These are phyloP conservation scores for Loris lydekkerianus DNA, from an alignment of 2,797 vertebrate genomes.

Conservation along the genomic window DNA sequence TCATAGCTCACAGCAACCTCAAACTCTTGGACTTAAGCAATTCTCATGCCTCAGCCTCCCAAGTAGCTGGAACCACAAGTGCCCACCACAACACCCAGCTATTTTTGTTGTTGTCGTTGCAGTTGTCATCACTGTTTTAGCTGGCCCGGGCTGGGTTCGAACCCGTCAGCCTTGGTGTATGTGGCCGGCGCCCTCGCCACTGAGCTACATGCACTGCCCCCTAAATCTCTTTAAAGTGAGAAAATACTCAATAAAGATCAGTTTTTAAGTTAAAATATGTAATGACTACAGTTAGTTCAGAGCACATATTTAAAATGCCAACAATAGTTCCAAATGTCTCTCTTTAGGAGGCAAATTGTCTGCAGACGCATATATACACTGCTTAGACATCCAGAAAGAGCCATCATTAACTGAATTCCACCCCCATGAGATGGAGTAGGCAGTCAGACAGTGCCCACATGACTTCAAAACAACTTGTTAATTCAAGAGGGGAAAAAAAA, in stretches of 20 bases:
- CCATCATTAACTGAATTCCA: not conserved
- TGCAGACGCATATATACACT: rapidly evolving
- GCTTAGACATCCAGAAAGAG: not conserved
- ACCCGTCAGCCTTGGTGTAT: too few relatives aligned
- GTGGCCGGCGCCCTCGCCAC: too few relatives aligned
- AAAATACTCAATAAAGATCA: not conserved
- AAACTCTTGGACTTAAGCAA: too few relatives aligned
- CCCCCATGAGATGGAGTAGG: not conserved
- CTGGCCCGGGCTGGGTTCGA: too few relatives aligned
- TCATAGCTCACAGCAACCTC: too few relatives aligned
- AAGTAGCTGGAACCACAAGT: too few relatives aligned
- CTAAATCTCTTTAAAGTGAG: not conserved
- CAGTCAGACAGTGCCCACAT: not conserved
- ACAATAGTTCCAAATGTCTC: not conserved
- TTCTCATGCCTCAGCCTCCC: too few relatives aligned
- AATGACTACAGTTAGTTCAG: constrained; percentile 34
- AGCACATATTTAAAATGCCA: not conserved
- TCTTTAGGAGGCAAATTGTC: not conserved
- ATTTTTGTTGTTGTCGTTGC: too few relatives aligned
- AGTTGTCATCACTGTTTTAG: too few relatives aligned
- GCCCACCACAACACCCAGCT: too few relatives aligned
- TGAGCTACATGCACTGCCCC: too few relatives aligned
- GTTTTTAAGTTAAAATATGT: constrained; percentile 27
- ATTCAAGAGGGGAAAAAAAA: not conserved
- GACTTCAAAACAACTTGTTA: not conserved